Base-by-base conservation (phyloP, 2,888 invertebrate genomes). In the Alitta virens region DNA sequence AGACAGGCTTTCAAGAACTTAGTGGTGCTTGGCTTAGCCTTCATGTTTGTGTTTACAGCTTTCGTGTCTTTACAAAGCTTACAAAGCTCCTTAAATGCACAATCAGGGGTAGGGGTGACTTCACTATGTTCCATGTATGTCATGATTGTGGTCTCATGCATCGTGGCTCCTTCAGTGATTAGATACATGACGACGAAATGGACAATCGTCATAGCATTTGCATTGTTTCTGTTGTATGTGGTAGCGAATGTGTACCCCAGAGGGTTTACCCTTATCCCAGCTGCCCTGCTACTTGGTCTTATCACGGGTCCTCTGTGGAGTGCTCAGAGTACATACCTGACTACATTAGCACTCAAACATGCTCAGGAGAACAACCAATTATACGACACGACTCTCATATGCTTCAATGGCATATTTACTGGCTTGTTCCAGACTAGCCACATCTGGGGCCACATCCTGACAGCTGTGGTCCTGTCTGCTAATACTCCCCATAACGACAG, bases 401-500 rank as follows among this genome's bases (percentile, higher is more conserved):
- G 73, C 60, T 78, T 76, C 66, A 78, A 76, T 74, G 77, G 78
- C 16, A 75, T 79, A 61, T 79, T 79, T 59, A 75, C 73, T 60
- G 76, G 75, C 12, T 71, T 78, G 50, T 75, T 74, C 62, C 71
- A 78, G 57, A 74, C 72, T 53, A 77, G 77, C 57, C 77, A 77
- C 60, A 74, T 79, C 12, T 78, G 78, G 78, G 79, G 78, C 16
- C 77, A 79, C 61, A 67, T 78, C 9, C 74, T 79, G 23, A 76
- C 78, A 1, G 74, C 78, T 2, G 58, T 74, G 1, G 72, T 78
- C 12, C 64, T 79, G 5, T 66, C 63, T 46, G n/a, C 46, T 18
- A 46, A 21, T 46, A 21, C 46, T 0, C 24, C 60, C n/a, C 52
- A 60, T 40, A 64, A 65, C 51, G 60, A 69, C 2, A n/a, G 46